phyloP scores from a whole-genome alignment of 2,797 vertebrate genomes.

The Rachycentron canadum region DNA sequence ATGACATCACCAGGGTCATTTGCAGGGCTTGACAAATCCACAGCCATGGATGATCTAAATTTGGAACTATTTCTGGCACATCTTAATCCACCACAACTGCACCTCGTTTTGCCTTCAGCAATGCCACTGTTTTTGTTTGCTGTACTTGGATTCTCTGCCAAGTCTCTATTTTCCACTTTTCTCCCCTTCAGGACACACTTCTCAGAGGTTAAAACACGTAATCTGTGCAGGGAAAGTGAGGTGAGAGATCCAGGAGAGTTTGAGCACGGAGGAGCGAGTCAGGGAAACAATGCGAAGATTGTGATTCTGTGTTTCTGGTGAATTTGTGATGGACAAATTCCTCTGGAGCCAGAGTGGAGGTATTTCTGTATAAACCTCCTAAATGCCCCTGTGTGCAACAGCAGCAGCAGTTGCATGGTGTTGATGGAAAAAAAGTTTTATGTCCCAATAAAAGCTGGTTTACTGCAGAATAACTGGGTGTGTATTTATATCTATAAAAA shows the following conservation, averaged over 20 bases:
- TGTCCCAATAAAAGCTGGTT: conserved; percentile 79
- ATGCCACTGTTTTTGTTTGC: conserved; percentile 38
- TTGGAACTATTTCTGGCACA: conserved; percentile 47
- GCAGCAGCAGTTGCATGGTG: conserved; percentile 65
- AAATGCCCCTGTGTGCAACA: conserved; percentile 63
- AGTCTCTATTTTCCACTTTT: conserved; percentile 21
- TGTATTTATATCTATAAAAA: conserved; percentile 78
- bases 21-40: not conserved
- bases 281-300: conserved; percentile 73
- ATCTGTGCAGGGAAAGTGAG: conserved; percentile 19
- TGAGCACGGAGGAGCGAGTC: conserved; percentile 23
- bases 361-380: conserved; percentile 64
- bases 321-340: conserved; percentile 70
- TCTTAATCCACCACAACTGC: conserved; percentile 26
- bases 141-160: conserved; percentile 29
- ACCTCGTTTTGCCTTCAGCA: conserved; percentile 48
- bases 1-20: not conserved
- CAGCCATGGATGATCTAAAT: conserved; percentile 11
- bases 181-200: conserved; percentile 50
- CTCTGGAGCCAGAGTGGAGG: conserved; percentile 60
- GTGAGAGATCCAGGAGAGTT: conserved; percentile 36
- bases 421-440: conserved; percentile 83
- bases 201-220: conserved; percentile 37
- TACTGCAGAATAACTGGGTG: conserved; percentile 78
- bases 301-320: conserved; percentile 61